These are phyloP conservation scores for Ciona savignyi DNA, from an alignment of 23 tunicate species.

Conservation along the genomic window DNA sequence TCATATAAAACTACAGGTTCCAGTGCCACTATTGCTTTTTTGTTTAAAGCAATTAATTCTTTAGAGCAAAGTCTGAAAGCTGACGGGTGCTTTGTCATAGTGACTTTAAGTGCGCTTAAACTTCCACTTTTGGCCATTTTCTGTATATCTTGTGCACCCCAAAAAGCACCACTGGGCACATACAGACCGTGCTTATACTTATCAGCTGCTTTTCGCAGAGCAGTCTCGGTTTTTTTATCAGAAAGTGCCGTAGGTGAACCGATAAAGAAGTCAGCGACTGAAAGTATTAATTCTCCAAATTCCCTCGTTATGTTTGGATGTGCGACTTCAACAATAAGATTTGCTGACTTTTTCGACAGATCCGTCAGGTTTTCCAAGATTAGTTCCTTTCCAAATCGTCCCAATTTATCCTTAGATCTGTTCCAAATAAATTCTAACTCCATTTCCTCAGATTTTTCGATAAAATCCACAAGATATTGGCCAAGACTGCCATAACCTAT, in stretches of 20 bases:
- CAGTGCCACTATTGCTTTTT: not conserved
- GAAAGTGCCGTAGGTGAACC: conserved; percentile 86
- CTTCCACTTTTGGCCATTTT: conserved; percentile 55
- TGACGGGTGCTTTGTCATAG: conserved; percentile 92
- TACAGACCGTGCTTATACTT: conserved; percentile 28
- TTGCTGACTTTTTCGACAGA: conserved; percentile 12
- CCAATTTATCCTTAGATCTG: conserved; percentile 35
- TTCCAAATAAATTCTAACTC: conserved; percentile 86
- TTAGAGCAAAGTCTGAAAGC: conserved; percentile 38
- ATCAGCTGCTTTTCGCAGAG: conserved; percentile 23
- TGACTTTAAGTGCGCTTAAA: conserved; percentile 38
- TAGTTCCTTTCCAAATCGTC: not conserved
- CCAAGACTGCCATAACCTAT: conserved; percentile 79
- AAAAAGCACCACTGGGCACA: conserved; percentile 85
- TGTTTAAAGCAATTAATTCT: conserved; percentile 17
- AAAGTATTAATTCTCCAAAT: conserved; percentile 48
- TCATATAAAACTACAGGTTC: conserved; percentile 34
- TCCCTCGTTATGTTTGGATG: conserved; percentile 63
- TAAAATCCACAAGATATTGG: conserved; percentile 29
- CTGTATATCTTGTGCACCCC: conserved; percentile 87
- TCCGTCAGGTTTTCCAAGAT: conserved; percentile 52
- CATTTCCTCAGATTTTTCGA: conserved; percentile 31
- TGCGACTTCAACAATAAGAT: conserved; percentile 87
- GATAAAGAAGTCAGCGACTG: conserved; percentile 43
- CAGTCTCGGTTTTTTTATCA: conserved; percentile 20